phyloP scores from a whole-genome alignment of 2,797 vertebrate species.

The Gallinago solitaria region DNA sequence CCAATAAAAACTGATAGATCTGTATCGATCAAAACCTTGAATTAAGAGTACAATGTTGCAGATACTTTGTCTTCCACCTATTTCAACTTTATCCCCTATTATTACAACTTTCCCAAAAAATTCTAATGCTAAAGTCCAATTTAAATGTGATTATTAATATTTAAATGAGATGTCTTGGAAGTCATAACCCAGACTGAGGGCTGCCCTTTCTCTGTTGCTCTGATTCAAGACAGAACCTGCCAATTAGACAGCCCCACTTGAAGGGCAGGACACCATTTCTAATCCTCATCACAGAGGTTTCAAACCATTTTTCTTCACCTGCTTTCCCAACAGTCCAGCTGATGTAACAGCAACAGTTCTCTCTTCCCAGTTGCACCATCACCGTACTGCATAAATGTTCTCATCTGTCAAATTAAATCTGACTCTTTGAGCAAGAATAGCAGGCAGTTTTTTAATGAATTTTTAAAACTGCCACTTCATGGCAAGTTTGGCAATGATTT shows the following conservation, averaged over 20 bases:
- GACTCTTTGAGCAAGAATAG: background rate
- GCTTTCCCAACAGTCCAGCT: background rate
- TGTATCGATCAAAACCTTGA: background rate
- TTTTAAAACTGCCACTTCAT: background rate
- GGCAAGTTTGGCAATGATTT: background rate
- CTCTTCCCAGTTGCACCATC: background rate
- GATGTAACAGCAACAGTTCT: background rate
- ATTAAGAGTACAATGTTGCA: background rate
- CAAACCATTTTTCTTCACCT: background rate
- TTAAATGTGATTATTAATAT: background rate
- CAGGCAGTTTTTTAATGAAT: background rate
- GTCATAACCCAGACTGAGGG: background rate
- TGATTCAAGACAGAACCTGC: background rate
- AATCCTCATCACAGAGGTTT: background rate
- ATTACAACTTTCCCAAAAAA: background rate
- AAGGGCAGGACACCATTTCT: background rate
- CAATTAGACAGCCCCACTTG: background rate
- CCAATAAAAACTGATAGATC: background rate
- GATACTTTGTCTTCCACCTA: background rate
- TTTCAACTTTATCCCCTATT: background rate
- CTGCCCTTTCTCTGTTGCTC: background rate
- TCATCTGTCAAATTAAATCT: background rate
- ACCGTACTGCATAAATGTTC: background rate
- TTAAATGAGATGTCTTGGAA: background rate
- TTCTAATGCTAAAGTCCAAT: background rate